Evolutionary conservation across 2,113 vertebrate genomes (phyloP).

Genomic region (Sphyrna mokarran): DNA sequence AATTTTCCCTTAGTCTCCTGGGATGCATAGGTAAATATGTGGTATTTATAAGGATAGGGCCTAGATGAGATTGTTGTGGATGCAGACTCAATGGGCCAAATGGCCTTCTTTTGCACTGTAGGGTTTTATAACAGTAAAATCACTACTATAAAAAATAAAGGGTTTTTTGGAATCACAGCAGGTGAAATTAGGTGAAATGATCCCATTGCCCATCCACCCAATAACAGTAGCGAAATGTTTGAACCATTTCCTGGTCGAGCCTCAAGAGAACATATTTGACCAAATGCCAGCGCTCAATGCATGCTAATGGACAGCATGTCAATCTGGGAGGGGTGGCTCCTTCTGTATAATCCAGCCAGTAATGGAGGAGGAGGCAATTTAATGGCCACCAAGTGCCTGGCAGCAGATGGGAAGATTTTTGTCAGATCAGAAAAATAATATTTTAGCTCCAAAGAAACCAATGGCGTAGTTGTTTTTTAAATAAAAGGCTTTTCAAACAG

Average conservation of each 20-base stretch:
- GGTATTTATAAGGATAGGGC: too few relatives aligned
- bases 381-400: too few relatives aligned
- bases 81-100: too few relatives aligned
- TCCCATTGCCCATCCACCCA: neutral
- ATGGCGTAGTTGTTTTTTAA: neutral
- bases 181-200: neutral
- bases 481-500: neutral
- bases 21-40: too few relatives aligned
- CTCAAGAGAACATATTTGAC: neutral
- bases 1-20: too few relatives aligned
- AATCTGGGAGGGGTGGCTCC: neutral
- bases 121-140: neutral
- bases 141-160: neutral
- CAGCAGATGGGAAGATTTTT: neutral
- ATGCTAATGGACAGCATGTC: neutral
- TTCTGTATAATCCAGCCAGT: neutral
- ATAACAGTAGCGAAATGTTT: neutral
- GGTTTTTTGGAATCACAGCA: neutral
- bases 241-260: neutral
- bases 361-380: too few relatives aligned
- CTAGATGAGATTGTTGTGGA: too few relatives aligned
- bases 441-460: neutral
- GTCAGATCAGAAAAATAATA: neutral
- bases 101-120: too few relatives aligned
- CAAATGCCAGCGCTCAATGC: neutral